Evolutionary conservation across 1,140 invertebrate species (phyloP).

Genomic region (Diabrotica undecimpunctata): DNA sequence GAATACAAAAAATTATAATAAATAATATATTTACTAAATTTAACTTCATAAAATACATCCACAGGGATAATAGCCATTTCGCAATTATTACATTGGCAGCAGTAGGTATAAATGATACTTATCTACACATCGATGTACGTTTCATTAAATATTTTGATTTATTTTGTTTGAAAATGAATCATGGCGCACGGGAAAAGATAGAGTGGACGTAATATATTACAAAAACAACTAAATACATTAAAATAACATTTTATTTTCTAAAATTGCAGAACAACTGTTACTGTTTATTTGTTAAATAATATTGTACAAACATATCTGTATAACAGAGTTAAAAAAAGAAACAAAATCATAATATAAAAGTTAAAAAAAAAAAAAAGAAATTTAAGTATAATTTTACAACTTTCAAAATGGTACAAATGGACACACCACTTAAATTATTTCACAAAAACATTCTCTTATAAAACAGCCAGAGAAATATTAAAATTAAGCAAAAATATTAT

Average conservation of each 20-base stretch:
- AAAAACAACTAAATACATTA: constrained; percentile 13
- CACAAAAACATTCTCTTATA: neutral
- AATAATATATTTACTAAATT: no score
- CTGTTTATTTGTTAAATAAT: constrained; percentile 31
- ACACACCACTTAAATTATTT: constrained; percentile 1
- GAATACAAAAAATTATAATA: no score
- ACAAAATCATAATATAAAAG: constrained; percentile 15
- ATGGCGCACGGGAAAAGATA: no score
- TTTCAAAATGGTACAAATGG: constrained; percentile 8
- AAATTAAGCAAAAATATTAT: neutral
- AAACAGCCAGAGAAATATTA: constrained; percentile 4
- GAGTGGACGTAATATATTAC: no score
- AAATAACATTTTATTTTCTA: constrained; percentile 41
- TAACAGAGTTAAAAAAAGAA: constrained; percentile 20
- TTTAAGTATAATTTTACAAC: constrained; percentile 8
- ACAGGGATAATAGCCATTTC: no score
- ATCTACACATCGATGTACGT: no score
- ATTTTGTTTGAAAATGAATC: no score
- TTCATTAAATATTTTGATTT: no score
- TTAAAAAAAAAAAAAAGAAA: constrained; percentile 19
- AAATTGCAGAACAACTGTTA: constrained; percentile 34
- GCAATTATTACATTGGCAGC: no score
- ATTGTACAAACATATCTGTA: constrained; percentile 14
- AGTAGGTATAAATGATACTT: no score
- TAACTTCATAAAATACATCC: no score